phyloP scores from a whole-genome alignment of 2,888 invertebrate species.

The Pimpla rufipes region DNA sequence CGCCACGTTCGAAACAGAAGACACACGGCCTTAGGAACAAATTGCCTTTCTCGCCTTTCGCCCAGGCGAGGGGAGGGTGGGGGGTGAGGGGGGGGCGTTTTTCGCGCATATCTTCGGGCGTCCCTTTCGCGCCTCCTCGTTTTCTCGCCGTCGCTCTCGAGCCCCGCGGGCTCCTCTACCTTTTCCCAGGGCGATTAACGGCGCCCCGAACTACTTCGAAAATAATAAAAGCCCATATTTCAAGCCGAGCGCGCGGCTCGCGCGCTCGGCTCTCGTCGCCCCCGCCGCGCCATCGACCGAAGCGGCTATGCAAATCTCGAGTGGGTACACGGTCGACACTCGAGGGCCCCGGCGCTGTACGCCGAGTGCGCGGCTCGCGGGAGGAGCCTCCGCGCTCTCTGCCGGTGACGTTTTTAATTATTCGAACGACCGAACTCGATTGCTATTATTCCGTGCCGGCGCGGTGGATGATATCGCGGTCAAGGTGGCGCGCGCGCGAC shows the following conservation, averaged over 20 bases:
- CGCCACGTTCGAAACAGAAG: constrained; percentile 66
- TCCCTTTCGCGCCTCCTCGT: constrained; percentile 65
- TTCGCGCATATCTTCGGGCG: constrained; percentile 47
- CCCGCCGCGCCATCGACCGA: constrained; percentile 71
- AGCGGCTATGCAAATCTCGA: constrained; percentile 82
- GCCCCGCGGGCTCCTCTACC: constrained; percentile 42
- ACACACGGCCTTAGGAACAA: constrained; percentile 66
- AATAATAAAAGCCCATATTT: constrained; percentile 82
- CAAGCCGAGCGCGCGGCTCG: constrained; percentile 71
- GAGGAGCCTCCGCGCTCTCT: constrained; percentile 69
- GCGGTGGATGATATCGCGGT: constrained; percentile 53
- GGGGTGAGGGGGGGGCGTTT: too few species aligned
- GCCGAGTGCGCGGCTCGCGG: constrained; percentile 71
- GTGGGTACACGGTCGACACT: constrained; percentile 72
- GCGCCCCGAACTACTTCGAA: constrained; percentile 75
- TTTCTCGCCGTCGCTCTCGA: constrained; percentile 51
- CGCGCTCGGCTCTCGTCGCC: neutral
- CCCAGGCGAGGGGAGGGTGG: neutral
- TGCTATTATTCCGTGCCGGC: constrained; percentile 56
- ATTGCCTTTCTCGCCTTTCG: constrained; percentile 64
- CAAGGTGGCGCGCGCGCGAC: too few species aligned
- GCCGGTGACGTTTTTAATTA: constrained; percentile 82
- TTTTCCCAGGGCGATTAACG: constrained; percentile 74
- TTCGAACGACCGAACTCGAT: constrained; percentile 77
- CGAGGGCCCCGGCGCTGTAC: constrained; percentile 58